Base-by-base conservation (phyloP, 2,797 vertebrate genomes). In the Chelmon rostratus region DNA sequence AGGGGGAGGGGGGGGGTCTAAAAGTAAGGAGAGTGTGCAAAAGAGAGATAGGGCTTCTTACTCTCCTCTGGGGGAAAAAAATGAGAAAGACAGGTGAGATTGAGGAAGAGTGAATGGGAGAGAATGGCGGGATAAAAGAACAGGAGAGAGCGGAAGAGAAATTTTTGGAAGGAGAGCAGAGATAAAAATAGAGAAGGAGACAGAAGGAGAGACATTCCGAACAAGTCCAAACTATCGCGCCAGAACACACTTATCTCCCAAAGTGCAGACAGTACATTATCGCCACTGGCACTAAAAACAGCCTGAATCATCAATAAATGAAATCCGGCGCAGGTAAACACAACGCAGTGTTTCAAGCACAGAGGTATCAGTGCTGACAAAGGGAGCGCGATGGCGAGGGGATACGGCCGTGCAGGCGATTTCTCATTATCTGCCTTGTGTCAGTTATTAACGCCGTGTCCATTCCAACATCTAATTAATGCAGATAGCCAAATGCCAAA, bases 401-500 rank as follows among this genome's bases (percentile, higher is more conserved):
- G 86, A 90, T 77, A 68, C 18, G 8, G 84, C 58, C 15, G 23
- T 1, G 52, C 71, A 33, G 64, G 50, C 76, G 11, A 58, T 82
- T 86, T 84, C 89, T 92, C 88, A 90, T 86, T 86, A 89, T 90
- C 86, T 57, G 82, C 84, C n/a, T 25, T 6, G 83, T 59, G 74
- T 82, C 88, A 42, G 86, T 87, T 90, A 94, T 92, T 90, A 91
- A 88, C 76, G 57, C 64, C 0, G 70, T 57, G 81, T 85, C 86
- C 90, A 63, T 87, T 84, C 33, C n/a, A 83, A 86, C 68, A 78
- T 78, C 88, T 94, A 93, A 94, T 94, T 93, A 94, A 94, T 87
- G 89, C 90, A 72, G 91, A 91, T 90, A 88, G 90, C 79, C 84
- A 94, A 95, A 94, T 94, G 91, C 88, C 92, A 94, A 88, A 87